Evolutionary conservation across 2,797 vertebrate species (phyloP).

Genomic region (Cossypha heuglini): DNA sequence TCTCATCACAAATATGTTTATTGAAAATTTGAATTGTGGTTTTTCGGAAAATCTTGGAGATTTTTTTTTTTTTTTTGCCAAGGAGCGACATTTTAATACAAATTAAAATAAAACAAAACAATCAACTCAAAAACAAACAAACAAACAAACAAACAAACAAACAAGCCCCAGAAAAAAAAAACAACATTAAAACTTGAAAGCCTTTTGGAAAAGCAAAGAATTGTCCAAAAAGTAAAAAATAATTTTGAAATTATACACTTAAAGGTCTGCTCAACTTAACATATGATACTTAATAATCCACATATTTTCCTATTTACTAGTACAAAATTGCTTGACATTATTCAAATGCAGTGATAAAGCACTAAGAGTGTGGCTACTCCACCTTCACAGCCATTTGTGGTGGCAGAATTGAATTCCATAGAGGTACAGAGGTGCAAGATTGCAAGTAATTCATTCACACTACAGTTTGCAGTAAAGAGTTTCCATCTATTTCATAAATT

Average conservation of each 20-base stretch:
- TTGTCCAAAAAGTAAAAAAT: neutral
- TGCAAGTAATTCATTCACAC: neutral
- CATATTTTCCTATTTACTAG: neutral
- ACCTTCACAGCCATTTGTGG: neutral
- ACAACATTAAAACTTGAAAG: neutral
- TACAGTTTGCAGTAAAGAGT: neutral
- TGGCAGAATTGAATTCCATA: neutral
- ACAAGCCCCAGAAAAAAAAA: too few species aligned
- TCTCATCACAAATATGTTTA: neutral
- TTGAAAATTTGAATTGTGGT: neutral
- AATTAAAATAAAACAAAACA: neutral
- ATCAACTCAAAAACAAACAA: neutral
- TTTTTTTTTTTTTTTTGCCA: neutral
- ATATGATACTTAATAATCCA: neutral
- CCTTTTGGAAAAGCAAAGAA: neutral
- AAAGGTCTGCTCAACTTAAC: rapidly evolving
- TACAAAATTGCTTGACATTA: neutral
- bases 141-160: neutral
- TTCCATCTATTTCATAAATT: conserved; percentile 24
- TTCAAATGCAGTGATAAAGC: neutral
- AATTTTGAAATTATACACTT: neutral
- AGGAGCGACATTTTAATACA: neutral
- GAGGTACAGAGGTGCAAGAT: neutral
- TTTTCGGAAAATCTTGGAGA: neutral
- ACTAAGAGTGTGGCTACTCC: neutral